Conservation (phyloP, 2,797 vertebrate species). For the Peromyscus attwateri region DNA sequence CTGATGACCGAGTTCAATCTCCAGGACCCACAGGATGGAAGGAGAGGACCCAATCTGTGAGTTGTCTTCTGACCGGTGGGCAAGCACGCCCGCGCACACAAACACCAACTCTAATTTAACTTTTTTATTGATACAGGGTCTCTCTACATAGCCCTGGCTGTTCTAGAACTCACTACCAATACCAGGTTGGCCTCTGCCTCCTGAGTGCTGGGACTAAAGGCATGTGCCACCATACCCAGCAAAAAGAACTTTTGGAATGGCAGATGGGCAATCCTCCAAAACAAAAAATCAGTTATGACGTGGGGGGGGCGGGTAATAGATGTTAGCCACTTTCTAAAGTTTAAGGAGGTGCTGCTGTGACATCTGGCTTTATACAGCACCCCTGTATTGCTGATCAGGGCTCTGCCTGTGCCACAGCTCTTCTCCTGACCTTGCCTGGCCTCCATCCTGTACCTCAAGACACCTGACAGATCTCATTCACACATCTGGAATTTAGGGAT, state of each 20-base stretch:
- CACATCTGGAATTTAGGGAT: neutral
- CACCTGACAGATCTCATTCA: neutral
- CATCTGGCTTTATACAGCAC: neutral
- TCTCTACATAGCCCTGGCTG: neutral
- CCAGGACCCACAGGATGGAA: neutral
- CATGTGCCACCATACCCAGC: neutral
- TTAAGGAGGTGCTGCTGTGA: neutral
- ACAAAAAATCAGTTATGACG: constrained; percentile 22
- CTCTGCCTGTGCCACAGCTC: neutral
- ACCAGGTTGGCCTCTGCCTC: neutral
- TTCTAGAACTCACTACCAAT: neutral
- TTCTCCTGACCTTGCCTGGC: neutral
- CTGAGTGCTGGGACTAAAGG: neutral
- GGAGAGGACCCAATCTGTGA: neutral
- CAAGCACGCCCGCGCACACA: neutral
- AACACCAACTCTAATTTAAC: neutral
- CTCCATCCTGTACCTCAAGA: neutral
- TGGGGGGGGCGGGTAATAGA: neutral
- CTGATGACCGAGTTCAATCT: neutral
- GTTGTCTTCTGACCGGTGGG: neutral
- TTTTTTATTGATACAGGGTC: neutral
- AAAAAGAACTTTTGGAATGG: neutral
- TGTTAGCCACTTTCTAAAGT: neutral
- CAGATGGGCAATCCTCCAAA: neutral
- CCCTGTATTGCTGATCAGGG: neutral